Evolutionary conservation across 2,797 vertebrate species (phyloP).

Genomic region (Galagoides demidoff): DNA sequence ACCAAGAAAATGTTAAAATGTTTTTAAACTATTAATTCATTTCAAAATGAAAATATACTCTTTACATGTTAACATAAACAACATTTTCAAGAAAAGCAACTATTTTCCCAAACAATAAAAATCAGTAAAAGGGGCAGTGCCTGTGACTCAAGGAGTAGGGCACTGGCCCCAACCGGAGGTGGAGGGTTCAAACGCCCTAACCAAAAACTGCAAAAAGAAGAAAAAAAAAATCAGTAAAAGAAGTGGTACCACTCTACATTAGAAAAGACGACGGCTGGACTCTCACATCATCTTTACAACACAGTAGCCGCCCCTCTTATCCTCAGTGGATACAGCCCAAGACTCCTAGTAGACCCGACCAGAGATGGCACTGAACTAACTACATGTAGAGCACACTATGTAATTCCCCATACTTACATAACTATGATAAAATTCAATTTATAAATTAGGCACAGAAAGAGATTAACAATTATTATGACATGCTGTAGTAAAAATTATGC

Average conservation of each 20-base stretch:
- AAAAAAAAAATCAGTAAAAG: background rate
- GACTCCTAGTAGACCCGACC: background rate
- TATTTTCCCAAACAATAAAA: background rate
- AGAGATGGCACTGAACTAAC: background rate
- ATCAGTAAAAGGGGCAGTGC: background rate
- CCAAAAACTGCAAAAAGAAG: too few relatives aligned
- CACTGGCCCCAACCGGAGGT: too few relatives aligned
- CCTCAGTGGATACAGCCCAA: background rate
- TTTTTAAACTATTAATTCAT: background rate
- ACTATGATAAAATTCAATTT: background rate
- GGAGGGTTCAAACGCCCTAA: too few relatives aligned
- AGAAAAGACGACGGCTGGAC: background rate
- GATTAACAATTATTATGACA: background rate
- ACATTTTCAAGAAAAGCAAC: background rate
- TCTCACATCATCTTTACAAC: background rate
- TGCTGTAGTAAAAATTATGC: background rate
- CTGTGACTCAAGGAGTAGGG: too few relatives aligned
- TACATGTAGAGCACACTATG: background rate
- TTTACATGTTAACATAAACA: background rate
- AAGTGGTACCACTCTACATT: background rate
- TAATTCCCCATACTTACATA: background rate
- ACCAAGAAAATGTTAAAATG: conserved; percentile 1
- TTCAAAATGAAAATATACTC: background rate
- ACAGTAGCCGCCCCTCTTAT: background rate
- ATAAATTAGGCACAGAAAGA: background rate